Evolutionary conservation across 2,113 vertebrate genomes (phyloP).

Genomic region (Struthio camelus): DNA sequence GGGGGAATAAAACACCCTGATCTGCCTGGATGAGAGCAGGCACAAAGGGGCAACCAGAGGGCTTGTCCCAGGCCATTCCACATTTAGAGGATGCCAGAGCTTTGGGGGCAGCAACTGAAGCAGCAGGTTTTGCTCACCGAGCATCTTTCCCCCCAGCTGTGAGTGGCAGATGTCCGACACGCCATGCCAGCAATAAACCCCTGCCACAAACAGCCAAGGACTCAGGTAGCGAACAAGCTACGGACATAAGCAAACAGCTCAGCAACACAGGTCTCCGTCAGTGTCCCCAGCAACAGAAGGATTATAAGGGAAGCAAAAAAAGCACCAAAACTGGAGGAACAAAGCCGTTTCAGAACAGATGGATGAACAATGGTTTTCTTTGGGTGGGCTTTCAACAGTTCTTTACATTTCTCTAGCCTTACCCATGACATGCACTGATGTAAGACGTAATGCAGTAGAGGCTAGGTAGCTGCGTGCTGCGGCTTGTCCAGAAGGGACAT

Average conservation of each 20-base stretch:
- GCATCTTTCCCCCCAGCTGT: neutral
- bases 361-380: rapidly evolving
- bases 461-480: rapidly evolving
- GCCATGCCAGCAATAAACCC: neutral
- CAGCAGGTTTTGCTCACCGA: neutral
- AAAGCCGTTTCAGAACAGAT: neutral
- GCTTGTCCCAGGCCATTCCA: neutral
- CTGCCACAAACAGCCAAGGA: neutral
- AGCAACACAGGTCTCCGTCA: rapidly evolving
- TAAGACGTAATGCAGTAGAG: neutral
- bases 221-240: neutral
- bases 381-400: neutral
- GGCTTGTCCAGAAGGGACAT: neutral
- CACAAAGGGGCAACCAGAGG: neutral
- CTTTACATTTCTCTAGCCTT: neutral
- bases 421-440: neutral
- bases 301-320: neutral
- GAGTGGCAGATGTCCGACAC: rapidly evolving
- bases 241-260: neutral
- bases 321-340: rapidly evolving
- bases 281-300: neutral
- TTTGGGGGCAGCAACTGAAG: neutral
- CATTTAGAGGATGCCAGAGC: neutral
- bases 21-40: neutral
- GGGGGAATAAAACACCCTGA: rapidly evolving